These are phyloP conservation scores for Diarsia mendica DNA, from an alignment of 2,888 invertebrate species.

Conservation along the genomic window DNA sequence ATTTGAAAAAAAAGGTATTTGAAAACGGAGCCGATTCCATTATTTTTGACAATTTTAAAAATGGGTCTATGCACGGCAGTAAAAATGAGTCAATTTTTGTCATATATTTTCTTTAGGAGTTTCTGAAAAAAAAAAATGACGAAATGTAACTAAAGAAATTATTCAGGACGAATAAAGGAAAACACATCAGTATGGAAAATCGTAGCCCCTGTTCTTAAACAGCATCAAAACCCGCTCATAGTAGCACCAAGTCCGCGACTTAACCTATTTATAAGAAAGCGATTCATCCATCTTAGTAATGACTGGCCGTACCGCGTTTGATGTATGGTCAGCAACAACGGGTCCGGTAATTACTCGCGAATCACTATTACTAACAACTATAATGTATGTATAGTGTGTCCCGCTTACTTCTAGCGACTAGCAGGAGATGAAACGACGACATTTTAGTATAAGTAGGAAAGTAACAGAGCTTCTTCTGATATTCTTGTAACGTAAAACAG, in stretches of 20 bases:
- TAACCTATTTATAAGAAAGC: slow-evolving; percentile 61
- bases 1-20: no score
- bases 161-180: no score
- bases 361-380: slow-evolving; percentile 67
- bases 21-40: no score
- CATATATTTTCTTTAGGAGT: no score
- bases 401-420: slow-evolving; percentile 3
- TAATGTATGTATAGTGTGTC: slow-evolving; percentile 49
- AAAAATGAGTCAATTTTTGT: no score
- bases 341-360: slow-evolving; percentile 64
- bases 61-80: no score
- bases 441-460: slow-evolving; percentile 8
- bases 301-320: slow-evolving; percentile 60
- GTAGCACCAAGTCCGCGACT: slow-evolving; percentile 30
- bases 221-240: slow-evolving; percentile 42
- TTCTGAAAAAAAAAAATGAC: no score
- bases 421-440: slow-evolving; percentile 21
- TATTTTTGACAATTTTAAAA: no score
- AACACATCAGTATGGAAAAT: no score
- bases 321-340: slow-evolving; percentile 64
- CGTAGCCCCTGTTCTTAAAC: not conserved
- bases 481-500: not conserved
- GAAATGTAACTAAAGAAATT: no score
- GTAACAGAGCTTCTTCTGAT: not conserved
- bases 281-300: slow-evolving; percentile 70